Percentiles rank a stretch among this genome's conserved stretches.
Conservation (phyloP, 1,140 invertebrate genomes). For the Microvelia longipes region DNA sequence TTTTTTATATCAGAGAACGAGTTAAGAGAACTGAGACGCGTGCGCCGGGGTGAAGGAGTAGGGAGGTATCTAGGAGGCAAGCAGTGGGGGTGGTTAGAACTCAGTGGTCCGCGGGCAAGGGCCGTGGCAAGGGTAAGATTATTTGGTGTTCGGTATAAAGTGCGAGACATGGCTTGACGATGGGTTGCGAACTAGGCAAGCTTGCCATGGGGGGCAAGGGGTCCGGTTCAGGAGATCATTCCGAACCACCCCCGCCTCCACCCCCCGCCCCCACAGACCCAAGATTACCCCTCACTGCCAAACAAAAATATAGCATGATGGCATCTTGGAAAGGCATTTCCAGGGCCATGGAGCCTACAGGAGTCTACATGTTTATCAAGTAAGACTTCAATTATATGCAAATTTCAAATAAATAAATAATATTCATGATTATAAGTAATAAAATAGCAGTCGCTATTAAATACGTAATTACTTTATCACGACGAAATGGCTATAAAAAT, state of each 20-base stretch:
- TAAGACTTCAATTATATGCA: slow-evolving; percentile 30
- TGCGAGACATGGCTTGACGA: slow-evolving; percentile 22
- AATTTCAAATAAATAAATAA: background rate
- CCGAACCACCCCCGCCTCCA: slow-evolving; percentile 28
- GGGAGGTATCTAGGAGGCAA: background rate
- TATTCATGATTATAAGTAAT: background rate
- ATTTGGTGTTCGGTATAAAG: no score
- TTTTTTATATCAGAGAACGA: background rate
- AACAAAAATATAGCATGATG: slow-evolving; percentile 72
- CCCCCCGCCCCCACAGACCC: slow-evolving; percentile 52
- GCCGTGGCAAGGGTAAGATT: no score
- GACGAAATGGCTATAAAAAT: no score
- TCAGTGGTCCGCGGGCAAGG: background rate
- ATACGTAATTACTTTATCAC: no score
- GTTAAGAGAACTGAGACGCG: background rate
- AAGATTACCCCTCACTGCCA: slow-evolving; percentile 61
- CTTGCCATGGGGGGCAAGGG: slow-evolving; percentile 37
- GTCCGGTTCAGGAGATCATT: slow-evolving; percentile 16
- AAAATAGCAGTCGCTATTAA: no score
- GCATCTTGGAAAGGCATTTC: slow-evolving; percentile 80
- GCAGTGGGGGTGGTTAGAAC: no score
- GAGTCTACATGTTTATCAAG: slow-evolving; percentile 80
- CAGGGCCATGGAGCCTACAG: slow-evolving; percentile 70
- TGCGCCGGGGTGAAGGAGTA: background rate
- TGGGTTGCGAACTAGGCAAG: slow-evolving; percentile 66